A percentile compares a stretch with the other conserved stretches of the same genome.
Conservation (phyloP, 2,888 invertebrate species). For the Margaritifera margaritifera region DNA sequence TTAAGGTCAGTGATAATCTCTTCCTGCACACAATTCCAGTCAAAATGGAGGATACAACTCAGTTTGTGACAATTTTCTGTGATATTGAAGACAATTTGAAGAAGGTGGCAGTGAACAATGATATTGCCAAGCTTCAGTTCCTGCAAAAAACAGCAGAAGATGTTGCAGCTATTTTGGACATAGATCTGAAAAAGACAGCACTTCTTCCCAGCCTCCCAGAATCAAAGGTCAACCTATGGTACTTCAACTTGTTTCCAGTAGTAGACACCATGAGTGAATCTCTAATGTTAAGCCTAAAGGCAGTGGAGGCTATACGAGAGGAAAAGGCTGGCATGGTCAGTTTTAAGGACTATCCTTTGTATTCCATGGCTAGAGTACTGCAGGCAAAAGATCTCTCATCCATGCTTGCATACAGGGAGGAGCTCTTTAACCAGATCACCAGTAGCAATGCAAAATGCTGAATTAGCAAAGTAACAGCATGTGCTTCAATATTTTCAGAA, state of each 20-base stretch:
- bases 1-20: constrained; percentile 52
- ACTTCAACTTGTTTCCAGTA: constrained; percentile 60
- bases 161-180: constrained; percentile 11
- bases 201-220: constrained; percentile 4
- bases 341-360: constrained; percentile 17
- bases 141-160: constrained; percentile 42
- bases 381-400: constrained; percentile 51
- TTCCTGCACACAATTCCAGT: constrained; percentile 70
- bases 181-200: constrained; percentile 10
- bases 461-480: too few species aligned
- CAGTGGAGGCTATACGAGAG: constrained; percentile 29
- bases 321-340: constrained; percentile 16
- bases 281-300: constrained; percentile 44
- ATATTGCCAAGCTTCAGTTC: constrained; percentile 44
- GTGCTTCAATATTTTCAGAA: too few species aligned
- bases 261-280: constrained; percentile 54
- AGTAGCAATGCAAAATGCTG: constrained; percentile 1
- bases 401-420: constrained; percentile 58
- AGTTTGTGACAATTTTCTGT: constrained; percentile 66
- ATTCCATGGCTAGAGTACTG: constrained; percentile 58
- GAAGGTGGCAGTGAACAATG: constrained; percentile 36
- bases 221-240: constrained; percentile 57
- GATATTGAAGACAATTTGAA: constrained; percentile 67
- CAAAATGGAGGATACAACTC: constrained; percentile 24
- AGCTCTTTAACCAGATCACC: constrained; percentile 41